Base-by-base conservation (phyloP, 1,140 invertebrate species). In the Sitobion miscanthi region DNA sequence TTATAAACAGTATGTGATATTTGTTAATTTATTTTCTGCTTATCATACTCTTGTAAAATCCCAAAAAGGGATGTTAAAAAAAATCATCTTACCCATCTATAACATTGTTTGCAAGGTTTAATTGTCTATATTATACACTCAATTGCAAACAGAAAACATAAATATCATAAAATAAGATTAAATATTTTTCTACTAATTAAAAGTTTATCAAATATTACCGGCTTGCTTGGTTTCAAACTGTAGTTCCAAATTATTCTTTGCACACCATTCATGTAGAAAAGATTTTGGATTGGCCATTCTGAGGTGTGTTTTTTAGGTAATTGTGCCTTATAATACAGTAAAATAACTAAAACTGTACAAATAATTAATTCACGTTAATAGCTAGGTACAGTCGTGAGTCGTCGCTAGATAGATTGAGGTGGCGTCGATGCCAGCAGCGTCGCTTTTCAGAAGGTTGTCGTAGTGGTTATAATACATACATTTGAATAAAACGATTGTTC, bases 211-310 rank as follows among this genome's bases (percentile, higher is more conserved):
- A 42, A 86, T 47, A 94, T 95, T 96, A 98, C 98, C 98, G 93
- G 97, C 97, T 42, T 97, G 96, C 57, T 97, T 96, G 90, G 98
- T 96, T 94, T 99, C 98, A 95, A 98, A 99, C 86, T 96, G 95
- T 0, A 98, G 98, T 82, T 97, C 97, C 23, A 97, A 94, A 93
- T 96, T 96, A 94, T 97, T 97, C 95, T 99, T 99, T 1, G 97
- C 96, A 95, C 98, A 98, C 97, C 97, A 99, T 91, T 97, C 97
- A 95, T 98, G 98, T 2, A 99, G 96, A 96, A 97, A 98, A 4
- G 97, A 97, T 95, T 99, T 99, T 35, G 97, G 96, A 95, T 97
- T 97, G 86, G 95, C 95, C 96, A 93, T 93, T 54, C 0, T 85
- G 4, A 57, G 0, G 6, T 17, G 30, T 17, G 4, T 14, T 77